Percentiles rank a stretch among this genome's conserved stretches.
Conservation (phyloP, 2,113 vertebrate genomes). For the Apodemus speciosus region DNA sequence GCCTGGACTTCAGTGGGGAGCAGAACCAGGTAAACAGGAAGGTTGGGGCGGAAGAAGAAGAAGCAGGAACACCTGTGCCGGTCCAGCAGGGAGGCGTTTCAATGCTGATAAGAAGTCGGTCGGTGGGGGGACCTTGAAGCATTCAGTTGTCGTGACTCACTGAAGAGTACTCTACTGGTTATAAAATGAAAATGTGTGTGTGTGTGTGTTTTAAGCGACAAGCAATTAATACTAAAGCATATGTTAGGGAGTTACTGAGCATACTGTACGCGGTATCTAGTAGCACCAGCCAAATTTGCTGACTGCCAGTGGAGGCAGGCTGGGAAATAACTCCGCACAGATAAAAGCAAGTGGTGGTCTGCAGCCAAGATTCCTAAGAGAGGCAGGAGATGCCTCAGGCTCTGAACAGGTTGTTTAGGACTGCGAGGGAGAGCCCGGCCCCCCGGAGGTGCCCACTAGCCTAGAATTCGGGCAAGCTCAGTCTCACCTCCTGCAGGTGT, state of each 20-base stretch:
- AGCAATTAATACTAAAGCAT: constrained; percentile 40
- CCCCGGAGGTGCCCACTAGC: background rate
- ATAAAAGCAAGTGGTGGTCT: constrained; percentile 51
- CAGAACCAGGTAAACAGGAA: background rate
- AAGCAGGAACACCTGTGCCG: constrained; percentile 22
- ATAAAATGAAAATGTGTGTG: background rate
- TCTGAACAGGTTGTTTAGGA: background rate
- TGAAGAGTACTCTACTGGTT: background rate
- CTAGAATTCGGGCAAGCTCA: background rate
- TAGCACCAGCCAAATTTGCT: constrained; percentile 15
- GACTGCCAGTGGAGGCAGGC: constrained; percentile 23
- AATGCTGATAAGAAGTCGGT: background rate
- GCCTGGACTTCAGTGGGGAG: background rate
- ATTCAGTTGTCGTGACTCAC: background rate
- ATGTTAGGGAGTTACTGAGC: constrained; percentile 40
- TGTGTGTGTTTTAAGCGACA: constrained; percentile 19
- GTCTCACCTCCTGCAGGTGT: background rate
- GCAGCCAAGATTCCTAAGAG: background rate
- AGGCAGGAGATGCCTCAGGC: background rate
- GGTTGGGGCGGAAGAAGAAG: background rate
- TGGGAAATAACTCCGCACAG: constrained; percentile 22
- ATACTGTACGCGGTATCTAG: background rate
- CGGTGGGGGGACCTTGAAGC: background rate
- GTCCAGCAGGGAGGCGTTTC: background rate
- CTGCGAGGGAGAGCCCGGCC: background rate